Base-by-base conservation (phyloP, 2,113 vertebrate species). In the Hippocampus barbouri region DNA sequence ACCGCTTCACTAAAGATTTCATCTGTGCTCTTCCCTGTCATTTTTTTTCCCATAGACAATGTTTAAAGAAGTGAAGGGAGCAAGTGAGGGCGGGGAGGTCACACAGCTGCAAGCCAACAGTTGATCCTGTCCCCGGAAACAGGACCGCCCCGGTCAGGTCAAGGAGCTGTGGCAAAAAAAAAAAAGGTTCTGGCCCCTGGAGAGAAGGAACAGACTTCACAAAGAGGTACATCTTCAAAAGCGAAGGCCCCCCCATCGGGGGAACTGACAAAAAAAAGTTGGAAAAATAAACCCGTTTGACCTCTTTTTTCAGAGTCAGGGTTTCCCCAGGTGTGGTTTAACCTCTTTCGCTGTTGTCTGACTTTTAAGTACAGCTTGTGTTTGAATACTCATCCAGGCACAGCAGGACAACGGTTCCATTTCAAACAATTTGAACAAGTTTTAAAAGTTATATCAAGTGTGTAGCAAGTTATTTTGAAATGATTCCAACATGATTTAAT, bases 61-160 rank as follows among this genome's bases (percentile, higher is more conserved):
- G 59, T 61, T 34, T 34, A 15, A 34, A 34, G 27, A 21, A 51
- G 12, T 11, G 18, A 4, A 27, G 8, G 51, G 20, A 21, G 56
- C 10, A 59, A 21, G 65, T 25, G 8, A 47, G 20, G 60, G 57
- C 1, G 15, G 23, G 68, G 71, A 61, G 72, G 66, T 15, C 38
- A 49, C 86, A 90, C 89, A 89, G 88, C 88, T 90, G 90, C 86
- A 85, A 83, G 83, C 72, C 84, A 89, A 89, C 82, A 83, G 87
- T 87, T 89, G 87, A 89, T 90, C 87, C 84, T 82, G 81, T 81
- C 81, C 82, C 79, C 68, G 88, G 87, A 90, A 90, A 83, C 82
- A 68, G 79, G 85, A 87, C 86, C 83, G 90, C 74, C 77, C 77
- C 81, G 83, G 90, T 91, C 88, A 88, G 79, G 79, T 76, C 71